These are phyloP conservation scores for Lordiphosa clarofinis DNA, from an alignment of 1,140 invertebrate genomes.

Conservation along the genomic window DNA sequence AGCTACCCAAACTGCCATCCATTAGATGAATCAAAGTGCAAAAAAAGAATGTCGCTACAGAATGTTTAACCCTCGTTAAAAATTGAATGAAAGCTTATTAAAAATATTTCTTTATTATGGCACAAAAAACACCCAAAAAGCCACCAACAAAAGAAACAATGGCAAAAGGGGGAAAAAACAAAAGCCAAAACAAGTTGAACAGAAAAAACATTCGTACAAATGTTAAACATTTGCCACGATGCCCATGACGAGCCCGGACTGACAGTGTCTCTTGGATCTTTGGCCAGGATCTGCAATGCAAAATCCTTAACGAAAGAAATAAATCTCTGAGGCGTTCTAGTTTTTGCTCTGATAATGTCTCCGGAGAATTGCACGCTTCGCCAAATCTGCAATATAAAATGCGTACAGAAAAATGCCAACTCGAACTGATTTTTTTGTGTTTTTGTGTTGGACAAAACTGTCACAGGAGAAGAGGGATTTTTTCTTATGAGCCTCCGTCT, in stretches of 20 bases:
- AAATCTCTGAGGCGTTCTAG: slow-evolving; percentile 67
- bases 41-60: slow-evolving; percentile 61
- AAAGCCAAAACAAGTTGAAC: slow-evolving; percentile 25
- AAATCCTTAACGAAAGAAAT: slow-evolving; percentile 76
- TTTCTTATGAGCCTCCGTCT: slow-evolving; percentile 44
- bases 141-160: slow-evolving; percentile 29
- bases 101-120: slow-evolving; percentile 76
- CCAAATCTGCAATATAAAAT: slow-evolving; percentile 19
- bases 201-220: slow-evolving; percentile 71
- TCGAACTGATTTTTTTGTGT: slow-evolving; percentile 38
- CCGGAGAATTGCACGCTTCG: slow-evolving; percentile 74
- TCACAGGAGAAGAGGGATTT: slow-evolving; percentile 58
- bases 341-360: slow-evolving; percentile 67
- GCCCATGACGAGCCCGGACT: slow-evolving; percentile 66
- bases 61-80: slow-evolving; percentile 74
- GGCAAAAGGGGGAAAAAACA: slow-evolving; percentile 7
- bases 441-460: slow-evolving; percentile 35
- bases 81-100: slow-evolving; percentile 76
- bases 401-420: slow-evolving; percentile 17
- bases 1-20: slow-evolving; percentile 33
- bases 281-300: slow-evolving; percentile 66
- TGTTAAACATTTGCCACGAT: slow-evolving; percentile 75
- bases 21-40: slow-evolving; percentile 71
- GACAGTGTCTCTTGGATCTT: slow-evolving; percentile 41
- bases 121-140: slow-evolving; percentile 39